Conservation (phyloP, 2,797 vertebrate species). For the Agapornis canus region DNA sequence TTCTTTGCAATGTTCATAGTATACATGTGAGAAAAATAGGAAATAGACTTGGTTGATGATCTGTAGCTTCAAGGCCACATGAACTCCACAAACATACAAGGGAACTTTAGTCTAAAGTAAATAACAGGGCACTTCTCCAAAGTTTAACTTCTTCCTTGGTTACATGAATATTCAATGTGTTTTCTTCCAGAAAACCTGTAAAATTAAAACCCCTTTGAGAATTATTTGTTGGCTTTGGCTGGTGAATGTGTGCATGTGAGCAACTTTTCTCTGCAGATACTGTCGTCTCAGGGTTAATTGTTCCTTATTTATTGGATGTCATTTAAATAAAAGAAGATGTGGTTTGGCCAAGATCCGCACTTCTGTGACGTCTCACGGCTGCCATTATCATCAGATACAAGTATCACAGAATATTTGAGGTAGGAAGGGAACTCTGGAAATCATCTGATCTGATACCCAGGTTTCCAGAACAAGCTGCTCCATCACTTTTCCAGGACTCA, state of each 20-base stretch:
- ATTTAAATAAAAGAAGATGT: neutral
- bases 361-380: neutral
- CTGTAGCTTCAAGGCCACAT: neutral
- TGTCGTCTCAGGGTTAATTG: neutral
- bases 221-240: neutral
- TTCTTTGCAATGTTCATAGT: neutral
- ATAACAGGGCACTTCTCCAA: neutral
- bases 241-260: neutral
- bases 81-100: neutral
- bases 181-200: neutral
- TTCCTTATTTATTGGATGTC: neutral
- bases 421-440: neutral
- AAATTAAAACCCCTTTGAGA: neutral
- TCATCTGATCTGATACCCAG: neutral
- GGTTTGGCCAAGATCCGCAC: neutral
- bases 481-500: neutral
- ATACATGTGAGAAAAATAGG: neutral
- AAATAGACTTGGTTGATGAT: neutral
- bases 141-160: neutral
- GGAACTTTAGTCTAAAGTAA: neutral
- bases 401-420: neutral
- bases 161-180: neutral
- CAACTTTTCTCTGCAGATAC: neutral
- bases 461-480: neutral
- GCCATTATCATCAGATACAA: neutral